Base-by-base conservation (phyloP, 2,888 invertebrate species). In the Tetropium fuscum region DNA sequence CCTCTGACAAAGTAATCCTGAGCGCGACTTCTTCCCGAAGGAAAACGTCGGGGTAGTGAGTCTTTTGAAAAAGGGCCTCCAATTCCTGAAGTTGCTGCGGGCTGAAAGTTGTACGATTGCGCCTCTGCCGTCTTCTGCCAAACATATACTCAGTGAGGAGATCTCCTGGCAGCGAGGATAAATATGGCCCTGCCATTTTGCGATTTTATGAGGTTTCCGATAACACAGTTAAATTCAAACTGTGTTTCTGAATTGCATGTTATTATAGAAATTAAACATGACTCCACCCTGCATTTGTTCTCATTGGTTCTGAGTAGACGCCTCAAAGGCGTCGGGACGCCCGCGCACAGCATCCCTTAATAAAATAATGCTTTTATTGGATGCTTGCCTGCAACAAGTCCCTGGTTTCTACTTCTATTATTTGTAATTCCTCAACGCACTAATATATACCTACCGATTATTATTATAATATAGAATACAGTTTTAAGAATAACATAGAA, bases 131-230 rank as follows among this genome's bases (percentile, higher is more conserved):
- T 61, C 95, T 87, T 68, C 95, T 86, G 6, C 95, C 95, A 78
- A 95, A 95, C 94, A 95, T 94, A 75, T 95, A 95, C 80, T 95
- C 95, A 10, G 94, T 94, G 43, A 95, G 85, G n/a, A 95, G 85
- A 82, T 95, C 94, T 18, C 93, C 92, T 22, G 94, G 93, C 38
- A 94, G 80, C 0, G 94, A 93, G 43, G 94, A 93, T 58, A 94
- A 82, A 78, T 94, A 94, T 57, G 94, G 93, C 55, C 94, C 94
- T 49, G 94, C 93, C 94, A 94, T 94, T 70, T 64, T 49, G 44
- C 10, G 48, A 16, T 57, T 53, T 48, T 47, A 40, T 53, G 25
- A 58, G 58, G 47, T 57, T 58, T 45, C 47, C 63, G 61, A 62
- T 69, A 71, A 72, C 68, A 67, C 68, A 62, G 71, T 70, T 71